These are phyloP conservation scores for Heliornis fulica DNA, from an alignment of 2,113 vertebrate genomes.

Conservation along the genomic window DNA sequence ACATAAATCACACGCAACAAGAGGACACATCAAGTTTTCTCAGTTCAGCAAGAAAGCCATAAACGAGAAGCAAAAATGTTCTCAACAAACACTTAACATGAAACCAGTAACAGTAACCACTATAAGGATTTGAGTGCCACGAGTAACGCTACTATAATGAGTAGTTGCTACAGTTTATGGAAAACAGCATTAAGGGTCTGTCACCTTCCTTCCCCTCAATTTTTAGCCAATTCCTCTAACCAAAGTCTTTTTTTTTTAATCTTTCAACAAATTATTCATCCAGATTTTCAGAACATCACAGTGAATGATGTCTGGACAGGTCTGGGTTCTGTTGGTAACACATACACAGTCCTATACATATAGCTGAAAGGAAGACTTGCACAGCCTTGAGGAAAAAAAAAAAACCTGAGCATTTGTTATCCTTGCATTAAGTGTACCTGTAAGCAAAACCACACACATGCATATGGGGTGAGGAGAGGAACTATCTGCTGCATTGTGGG, in stretches of 20 bases:
- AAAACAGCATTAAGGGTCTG: not conserved
- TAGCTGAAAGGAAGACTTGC: accelerated
- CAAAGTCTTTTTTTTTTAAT: too few relatives aligned
- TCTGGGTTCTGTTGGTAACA: not conserved
- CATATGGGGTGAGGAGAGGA: accelerated
- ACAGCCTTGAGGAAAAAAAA: not conserved
- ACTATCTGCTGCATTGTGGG: not conserved
- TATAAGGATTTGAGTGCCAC: not conserved
- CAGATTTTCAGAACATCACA: not conserved
- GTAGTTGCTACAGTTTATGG: not conserved
- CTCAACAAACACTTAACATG: not conserved
- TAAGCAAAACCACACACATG: not conserved
- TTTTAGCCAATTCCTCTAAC: not conserved
- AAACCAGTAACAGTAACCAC: not conserved
- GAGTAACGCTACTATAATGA: not conserved
- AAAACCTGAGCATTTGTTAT: not conserved
- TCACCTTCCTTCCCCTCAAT: not conserved
- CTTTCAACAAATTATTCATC: not conserved
- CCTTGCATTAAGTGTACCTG: not conserved
- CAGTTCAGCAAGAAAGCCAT: not conserved
- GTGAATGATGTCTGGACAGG: not conserved
- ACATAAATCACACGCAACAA: not conserved
- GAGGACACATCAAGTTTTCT: not conserved
- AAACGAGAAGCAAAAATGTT: not conserved
- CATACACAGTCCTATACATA: not conserved